Percentiles rank a stretch among this genome's conserved stretches.
phyloP scores from a whole-genome alignment of 2,888 invertebrate genomes.

The Opisthograptis luteolata region DNA sequence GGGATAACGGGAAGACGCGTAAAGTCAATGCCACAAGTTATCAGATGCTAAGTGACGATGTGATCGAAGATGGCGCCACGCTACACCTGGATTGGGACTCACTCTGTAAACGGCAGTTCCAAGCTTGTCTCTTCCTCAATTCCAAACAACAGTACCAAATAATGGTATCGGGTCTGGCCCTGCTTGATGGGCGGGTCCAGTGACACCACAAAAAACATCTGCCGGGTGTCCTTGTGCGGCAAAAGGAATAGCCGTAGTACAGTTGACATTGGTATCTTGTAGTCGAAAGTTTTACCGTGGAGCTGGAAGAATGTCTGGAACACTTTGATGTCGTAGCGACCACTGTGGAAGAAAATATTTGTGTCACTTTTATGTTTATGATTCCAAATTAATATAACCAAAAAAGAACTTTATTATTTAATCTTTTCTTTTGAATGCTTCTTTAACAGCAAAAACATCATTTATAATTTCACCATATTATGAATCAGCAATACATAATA shows the following conservation, averaged over 20 bases:
- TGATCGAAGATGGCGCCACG: no score
- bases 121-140: constrained; percentile 97
- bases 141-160: constrained; percentile 96
- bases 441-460: no score
- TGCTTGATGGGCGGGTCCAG: constrained; percentile 99
- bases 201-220: constrained; percentile 99
- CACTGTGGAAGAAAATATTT: constrained; percentile 83
- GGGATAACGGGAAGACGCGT: no score
- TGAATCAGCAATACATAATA: no score
- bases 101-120: constrained; percentile 96
- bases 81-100: no score
- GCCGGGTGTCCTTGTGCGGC: constrained; percentile 98
- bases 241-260: constrained; percentile 96
- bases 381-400: no score
- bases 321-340: constrained; percentile 98
- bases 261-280: constrained; percentile 99
- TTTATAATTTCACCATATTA: no score
- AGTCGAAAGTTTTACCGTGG: constrained; percentile 99
- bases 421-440: no score
- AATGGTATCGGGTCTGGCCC: constrained; percentile 99
- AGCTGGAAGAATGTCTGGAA: constrained; percentile 88
- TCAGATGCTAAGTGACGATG: no score
- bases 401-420: no score
- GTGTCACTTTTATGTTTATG: neutral
- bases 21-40: no score